Percentiles rank a stretch among this genome's conserved stretches.
Conservation (phyloP, 2,888 invertebrate species). For the Euplexia lucipara region DNA sequence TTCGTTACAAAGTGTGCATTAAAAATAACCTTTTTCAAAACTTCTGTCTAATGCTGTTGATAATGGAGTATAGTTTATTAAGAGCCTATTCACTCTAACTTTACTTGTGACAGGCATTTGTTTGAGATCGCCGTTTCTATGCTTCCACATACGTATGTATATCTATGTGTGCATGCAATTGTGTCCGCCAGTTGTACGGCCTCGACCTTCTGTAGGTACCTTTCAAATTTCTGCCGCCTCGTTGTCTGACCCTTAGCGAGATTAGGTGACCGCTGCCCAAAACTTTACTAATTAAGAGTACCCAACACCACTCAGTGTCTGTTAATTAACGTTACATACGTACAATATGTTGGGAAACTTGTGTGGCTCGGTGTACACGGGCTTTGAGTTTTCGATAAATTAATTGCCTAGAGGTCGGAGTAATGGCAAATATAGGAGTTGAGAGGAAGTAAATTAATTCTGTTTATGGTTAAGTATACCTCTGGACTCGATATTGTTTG, state of each 20-base stretch:
- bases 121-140: no score
- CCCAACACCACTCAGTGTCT: slow-evolving; percentile 64
- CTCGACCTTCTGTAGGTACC: accelerated
- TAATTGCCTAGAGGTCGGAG: slow-evolving; percentile 54
- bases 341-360: slow-evolving; percentile 50
- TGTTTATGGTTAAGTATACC: not conserved
- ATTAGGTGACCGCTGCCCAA: slow-evolving; percentile 70
- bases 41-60: no score
- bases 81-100: no score
- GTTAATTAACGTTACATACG: slow-evolving; percentile 66
- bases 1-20: no score
- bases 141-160: not conserved
- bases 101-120: no score
- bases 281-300: slow-evolving; percentile 76
- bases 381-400: slow-evolving; percentile 60
- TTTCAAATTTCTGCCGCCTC: not conserved
- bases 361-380: slow-evolving; percentile 47
- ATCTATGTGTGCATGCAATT: no score
- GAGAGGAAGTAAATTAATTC: slow-evolving; percentile 13
- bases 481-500: not conserved
- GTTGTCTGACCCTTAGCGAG: slow-evolving; percentile 54
- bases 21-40: no score
- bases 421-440: slow-evolving; percentile 42
- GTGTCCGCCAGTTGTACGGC: not conserved
- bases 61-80: no score